phyloP scores from a whole-genome alignment of 2,888 invertebrate genomes.

The Drosophila phalerata region DNA sequence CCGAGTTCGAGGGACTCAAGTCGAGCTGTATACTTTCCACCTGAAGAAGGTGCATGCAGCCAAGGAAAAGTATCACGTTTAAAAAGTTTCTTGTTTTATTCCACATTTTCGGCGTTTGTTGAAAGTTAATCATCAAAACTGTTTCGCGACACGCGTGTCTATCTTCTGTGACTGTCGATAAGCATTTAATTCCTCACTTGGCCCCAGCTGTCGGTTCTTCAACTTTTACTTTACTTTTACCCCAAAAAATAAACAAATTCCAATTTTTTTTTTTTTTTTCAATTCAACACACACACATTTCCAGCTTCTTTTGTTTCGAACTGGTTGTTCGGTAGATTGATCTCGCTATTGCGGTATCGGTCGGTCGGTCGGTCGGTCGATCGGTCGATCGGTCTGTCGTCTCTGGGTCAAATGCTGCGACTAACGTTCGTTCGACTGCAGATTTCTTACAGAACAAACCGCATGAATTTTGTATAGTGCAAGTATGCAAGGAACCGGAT shows the following conservation, averaged over 20 bases:
- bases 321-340: constrained; percentile 65
- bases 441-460: constrained; percentile 55
- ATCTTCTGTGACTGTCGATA: constrained; percentile 62
- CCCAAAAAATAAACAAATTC: constrained; percentile 65
- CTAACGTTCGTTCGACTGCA: constrained; percentile 38
- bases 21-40: constrained; percentile 39
- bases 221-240: constrained; percentile 74
- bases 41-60: constrained; percentile 21
- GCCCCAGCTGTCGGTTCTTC: constrained; percentile 48
- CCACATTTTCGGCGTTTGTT: constrained; percentile 39
- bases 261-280: constrained; percentile 57
- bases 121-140: constrained; percentile 28
- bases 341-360: constrained; percentile 70
- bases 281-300: constrained; percentile 45
- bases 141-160: constrained; percentile 61
- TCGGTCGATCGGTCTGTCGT: constrained; percentile 33
- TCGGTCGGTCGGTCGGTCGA: background rate
- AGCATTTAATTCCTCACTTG: constrained; percentile 67
- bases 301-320: constrained; percentile 73
- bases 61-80: constrained; percentile 32
- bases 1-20: constrained; percentile 8
- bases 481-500: constrained; percentile 58
- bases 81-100: constrained; percentile 26
- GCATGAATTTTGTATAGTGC: constrained; percentile 15
- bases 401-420: constrained; percentile 61